phyloP scores from a whole-genome alignment of 2,888 invertebrate species.

The Adelognathus sp. region DNA sequence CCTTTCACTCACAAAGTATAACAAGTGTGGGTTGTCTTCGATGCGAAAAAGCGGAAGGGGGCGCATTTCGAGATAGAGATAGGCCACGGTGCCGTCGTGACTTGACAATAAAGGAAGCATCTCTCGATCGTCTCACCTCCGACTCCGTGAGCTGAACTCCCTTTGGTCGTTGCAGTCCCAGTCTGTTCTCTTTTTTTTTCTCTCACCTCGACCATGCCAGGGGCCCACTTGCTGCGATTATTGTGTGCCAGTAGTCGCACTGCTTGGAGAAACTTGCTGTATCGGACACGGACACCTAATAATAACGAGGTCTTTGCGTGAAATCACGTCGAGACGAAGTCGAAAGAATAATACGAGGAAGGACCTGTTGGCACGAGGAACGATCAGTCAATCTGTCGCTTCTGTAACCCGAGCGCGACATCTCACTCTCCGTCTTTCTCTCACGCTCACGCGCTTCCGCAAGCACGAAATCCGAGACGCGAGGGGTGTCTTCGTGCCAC shows the following conservation, averaged over 20 bases:
- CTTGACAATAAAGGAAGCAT: conserved; percentile 77
- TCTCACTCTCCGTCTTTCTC: conserved; percentile 25
- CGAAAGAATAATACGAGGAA: conserved; percentile 8
- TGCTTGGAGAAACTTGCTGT: background rate
- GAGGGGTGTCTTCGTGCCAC: conserved; percentile 66
- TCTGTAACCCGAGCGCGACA: conserved; percentile 48
- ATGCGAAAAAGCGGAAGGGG: conserved; percentile 67
- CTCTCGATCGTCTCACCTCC: conserved; percentile 72
- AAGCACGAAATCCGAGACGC: conserved; percentile 50
- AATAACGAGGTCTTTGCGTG: background rate
- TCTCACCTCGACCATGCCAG: too few species aligned
- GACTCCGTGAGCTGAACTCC: conserved; percentile 30
- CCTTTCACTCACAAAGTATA: background rate
- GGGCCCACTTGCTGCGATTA: background rate
- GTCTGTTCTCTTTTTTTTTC: conserved; percentile 49
- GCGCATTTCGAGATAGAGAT: conserved; percentile 75
- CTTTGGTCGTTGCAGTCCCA: conserved; percentile 59
- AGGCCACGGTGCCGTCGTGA: conserved; percentile 79
- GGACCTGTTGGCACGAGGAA: conserved; percentile 63
- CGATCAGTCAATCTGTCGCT: conserved; percentile 71
- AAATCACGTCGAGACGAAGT: background rate
- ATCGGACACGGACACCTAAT: background rate
- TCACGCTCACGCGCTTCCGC: conserved; percentile 7
- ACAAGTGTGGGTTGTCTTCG: conserved; percentile 24
- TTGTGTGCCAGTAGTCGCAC: background rate